Conservation (phyloP, 2,113 vertebrate species). For the Nycticryphes semicollaris region DNA sequence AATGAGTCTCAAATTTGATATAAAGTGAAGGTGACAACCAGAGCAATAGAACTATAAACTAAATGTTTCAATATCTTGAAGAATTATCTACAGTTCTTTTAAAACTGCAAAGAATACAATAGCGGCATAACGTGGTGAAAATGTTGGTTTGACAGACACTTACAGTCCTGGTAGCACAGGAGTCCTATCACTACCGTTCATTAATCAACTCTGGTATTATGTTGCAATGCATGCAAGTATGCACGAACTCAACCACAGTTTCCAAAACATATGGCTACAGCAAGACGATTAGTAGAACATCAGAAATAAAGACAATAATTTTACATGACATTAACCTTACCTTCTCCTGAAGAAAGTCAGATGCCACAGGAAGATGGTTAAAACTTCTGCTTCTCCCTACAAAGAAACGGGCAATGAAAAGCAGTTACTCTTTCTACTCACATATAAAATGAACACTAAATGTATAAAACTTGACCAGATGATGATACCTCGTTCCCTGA, state of each 20-base stretch:
- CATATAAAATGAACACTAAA: neutral
- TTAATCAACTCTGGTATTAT: neutral
- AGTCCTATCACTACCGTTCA: constrained; percentile 1
- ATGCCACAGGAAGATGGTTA: neutral
- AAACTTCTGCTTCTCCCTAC: constrained; percentile 17
- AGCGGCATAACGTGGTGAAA: constrained; percentile 16
- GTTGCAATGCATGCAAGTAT: neutral
- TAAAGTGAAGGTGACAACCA: constrained; percentile 75
- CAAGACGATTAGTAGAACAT: neutral
- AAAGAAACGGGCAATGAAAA: neutral
- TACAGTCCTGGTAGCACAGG: neutral
- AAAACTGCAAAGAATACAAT: constrained; percentile 5
- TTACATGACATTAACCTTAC: constrained; percentile 38
- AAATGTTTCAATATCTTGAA: constrained; percentile 52
- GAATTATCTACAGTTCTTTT: constrained; percentile 50
- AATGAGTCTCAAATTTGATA: constrained; percentile 70
- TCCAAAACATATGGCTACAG: neutral
- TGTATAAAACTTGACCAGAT: neutral
- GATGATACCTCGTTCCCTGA: neutral
- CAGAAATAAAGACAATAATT: neutral
- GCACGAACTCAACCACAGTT: neutral
- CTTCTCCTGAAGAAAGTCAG: constrained; percentile 17
- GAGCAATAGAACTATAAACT: constrained; percentile 44
- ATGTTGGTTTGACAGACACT: constrained; percentile 32
- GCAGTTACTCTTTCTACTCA: neutral